A percentile compares a stretch with the other conserved stretches of the same genome.
phyloP scores from a whole-genome alignment of 2,113 vertebrate genomes.

The Hyaena hyaena region DNA sequence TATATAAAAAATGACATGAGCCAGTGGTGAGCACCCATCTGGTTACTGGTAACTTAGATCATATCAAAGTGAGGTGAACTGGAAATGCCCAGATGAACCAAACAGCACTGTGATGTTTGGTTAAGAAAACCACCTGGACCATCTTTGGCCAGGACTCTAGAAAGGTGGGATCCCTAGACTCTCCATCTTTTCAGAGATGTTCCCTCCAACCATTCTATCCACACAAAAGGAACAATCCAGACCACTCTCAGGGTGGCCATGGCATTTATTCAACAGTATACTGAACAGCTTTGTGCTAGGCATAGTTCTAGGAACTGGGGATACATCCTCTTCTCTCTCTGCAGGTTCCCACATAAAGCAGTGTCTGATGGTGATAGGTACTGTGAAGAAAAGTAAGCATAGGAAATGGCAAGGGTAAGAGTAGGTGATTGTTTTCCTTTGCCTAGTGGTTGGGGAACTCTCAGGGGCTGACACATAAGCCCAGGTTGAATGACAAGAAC shows the following conservation, averaged over 20 bases:
- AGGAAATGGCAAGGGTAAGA: not conserved
- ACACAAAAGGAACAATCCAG: not conserved
- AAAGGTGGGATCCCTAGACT: fast-evolving
- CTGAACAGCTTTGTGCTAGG: not conserved
- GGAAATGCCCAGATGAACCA: not conserved
- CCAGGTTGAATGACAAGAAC: not conserved
- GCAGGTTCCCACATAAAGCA: not conserved
- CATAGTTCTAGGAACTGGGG: not conserved
- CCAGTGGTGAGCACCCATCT: not conserved
- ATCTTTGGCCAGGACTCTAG: not conserved
- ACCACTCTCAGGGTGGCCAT: not conserved
- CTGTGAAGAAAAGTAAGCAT: not conserved
- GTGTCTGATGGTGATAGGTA: not conserved
- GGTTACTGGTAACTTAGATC: not conserved
- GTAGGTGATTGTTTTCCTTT: not conserved
- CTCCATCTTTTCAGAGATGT: not conserved
- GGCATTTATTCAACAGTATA: not conserved
- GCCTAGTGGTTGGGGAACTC: not conserved
- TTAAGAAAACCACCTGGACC: not conserved
- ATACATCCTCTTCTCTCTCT: not conserved
- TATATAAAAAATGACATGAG: not conserved
- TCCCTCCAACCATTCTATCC: not conserved
- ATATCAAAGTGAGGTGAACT: not conserved
- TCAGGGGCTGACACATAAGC: not conserved
- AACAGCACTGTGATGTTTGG: not conserved